Base-by-base conservation (phyloP, 2,113 vertebrate genomes). In the Anguilla rostrata region DNA sequence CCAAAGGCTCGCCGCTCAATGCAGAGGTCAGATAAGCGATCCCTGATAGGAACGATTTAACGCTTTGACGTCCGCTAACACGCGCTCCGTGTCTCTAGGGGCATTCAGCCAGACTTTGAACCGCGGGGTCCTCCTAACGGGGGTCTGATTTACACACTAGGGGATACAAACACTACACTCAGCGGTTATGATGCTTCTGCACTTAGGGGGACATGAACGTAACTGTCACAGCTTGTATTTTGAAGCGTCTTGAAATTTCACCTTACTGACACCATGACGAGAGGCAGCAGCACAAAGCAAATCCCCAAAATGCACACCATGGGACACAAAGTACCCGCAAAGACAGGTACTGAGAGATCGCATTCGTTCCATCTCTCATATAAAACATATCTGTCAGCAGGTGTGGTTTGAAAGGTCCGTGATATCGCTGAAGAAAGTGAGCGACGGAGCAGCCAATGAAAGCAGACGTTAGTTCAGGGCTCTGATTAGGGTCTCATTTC, bases 21-120 rank as follows among this genome's bases (percentile, higher is more conserved):
- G 86, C 16, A 53, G 83, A 94, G 93, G 93, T 94, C 91, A 89
- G 86, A 22, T 86, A 87, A 93, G 93, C 91, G 78, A 90, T 92
- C 83, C n/a, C 6, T 40, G 2, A 57, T 83, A 78, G 83, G 78
- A 78, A 82, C 85, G 83, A 87, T 85, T 86, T 78, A 78, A 88
- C 39, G 81, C 78, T 90, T 90, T 93, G 78, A 91, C 86, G 89
- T 90, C 43, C 75, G 87, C 46, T 75, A 12, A 34, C 71, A 12
- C 11, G 26, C 34, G 71, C 34, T 75, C 71, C 16, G 29, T 9
- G 26, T 75, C 26, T 26, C 71, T 34, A 12, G 29, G 71, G 26
- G n/a, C 9, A 75, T 20, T 66, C 60, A 66, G 60, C 3, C 9
- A 26, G 71, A 34, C 71, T 34, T 34, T 75, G 71, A 75, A 34